Conservation (phyloP, 2,888 invertebrate genomes). For the Chaitophorus viminalis region DNA sequence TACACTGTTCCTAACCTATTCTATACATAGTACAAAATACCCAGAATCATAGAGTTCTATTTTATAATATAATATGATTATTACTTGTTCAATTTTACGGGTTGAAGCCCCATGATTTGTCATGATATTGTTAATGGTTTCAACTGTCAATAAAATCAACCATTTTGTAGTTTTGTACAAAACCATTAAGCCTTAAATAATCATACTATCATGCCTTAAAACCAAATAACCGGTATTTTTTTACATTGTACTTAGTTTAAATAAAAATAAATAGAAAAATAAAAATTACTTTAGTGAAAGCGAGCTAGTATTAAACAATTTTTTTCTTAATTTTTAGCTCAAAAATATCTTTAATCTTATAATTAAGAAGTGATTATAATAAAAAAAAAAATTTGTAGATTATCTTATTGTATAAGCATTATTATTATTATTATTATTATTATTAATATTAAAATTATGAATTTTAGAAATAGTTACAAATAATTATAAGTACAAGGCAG, state of each 20-base stretch:
- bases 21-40: conserved; percentile 19
- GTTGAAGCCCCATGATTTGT: too few relatives aligned
- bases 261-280: not conserved
- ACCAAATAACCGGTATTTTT: not conserved
- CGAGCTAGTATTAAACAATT: not conserved
- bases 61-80: not conserved
- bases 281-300: not conserved
- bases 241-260: not conserved
- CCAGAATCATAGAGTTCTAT: not conserved
- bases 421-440: not conserved
- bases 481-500: not conserved
- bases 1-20: conserved; percentile 14
- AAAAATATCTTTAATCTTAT: not conserved
- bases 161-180: too few relatives aligned
- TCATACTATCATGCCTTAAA: too few relatives aligned
- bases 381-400: not conserved
- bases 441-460: not conserved
- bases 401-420: not conserved
- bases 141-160: too few relatives aligned
- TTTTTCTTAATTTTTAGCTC: not conserved
- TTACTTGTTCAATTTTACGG: not conserved
- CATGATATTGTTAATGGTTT: too few relatives aligned
- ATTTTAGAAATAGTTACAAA: not conserved
- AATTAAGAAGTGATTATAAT: not conserved
- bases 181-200: too few relatives aligned